Percentiles rank a stretch among this genome's conserved stretches.
phyloP scores from a whole-genome alignment of 2,888 invertebrate genomes.

The Cynaeus angustus region DNA sequence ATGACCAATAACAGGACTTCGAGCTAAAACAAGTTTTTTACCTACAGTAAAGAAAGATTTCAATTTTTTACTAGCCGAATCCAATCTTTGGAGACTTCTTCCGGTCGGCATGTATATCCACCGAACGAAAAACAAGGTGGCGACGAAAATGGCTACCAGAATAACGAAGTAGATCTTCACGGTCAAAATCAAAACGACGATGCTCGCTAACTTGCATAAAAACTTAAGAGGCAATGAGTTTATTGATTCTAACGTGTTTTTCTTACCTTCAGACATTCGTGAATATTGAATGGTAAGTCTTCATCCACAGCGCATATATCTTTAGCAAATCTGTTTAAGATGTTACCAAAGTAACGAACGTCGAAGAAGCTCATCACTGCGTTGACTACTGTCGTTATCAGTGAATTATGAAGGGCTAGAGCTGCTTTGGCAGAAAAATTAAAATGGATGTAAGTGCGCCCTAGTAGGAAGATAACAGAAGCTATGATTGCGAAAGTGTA shows the following conservation, averaged over 20 bases:
- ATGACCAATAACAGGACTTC: constrained; percentile 65
- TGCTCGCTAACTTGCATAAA: constrained; percentile 32
- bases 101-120: constrained; percentile 55
- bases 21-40: constrained; percentile 62
- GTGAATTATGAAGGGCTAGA: constrained; percentile 44
- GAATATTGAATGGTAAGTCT: constrained; percentile 52
- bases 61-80: constrained; percentile 73
- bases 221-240: constrained; percentile 29
- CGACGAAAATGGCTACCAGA: constrained; percentile 48
- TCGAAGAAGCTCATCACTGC: constrained; percentile 84
- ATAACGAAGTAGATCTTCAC: constrained; percentile 54
- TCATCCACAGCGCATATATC: constrained; percentile 71
- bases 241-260: neutral
- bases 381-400: constrained; percentile 41
- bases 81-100: constrained; percentile 56
- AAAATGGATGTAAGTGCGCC: constrained; percentile 24
- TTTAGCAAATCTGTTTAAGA: constrained; percentile 83
- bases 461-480: constrained; percentile 7
- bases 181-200: constrained; percentile 50
- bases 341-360: constrained; percentile 80
- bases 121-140: constrained; percentile 47
- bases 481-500: constrained; percentile 27
- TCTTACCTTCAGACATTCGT: constrained; percentile 42
- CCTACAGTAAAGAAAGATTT: no score
- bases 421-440: constrained; percentile 37